These are phyloP conservation scores for Dryomyza anilis DNA, from an alignment of 2,888 invertebrate species.

Conservation along the genomic window DNA sequence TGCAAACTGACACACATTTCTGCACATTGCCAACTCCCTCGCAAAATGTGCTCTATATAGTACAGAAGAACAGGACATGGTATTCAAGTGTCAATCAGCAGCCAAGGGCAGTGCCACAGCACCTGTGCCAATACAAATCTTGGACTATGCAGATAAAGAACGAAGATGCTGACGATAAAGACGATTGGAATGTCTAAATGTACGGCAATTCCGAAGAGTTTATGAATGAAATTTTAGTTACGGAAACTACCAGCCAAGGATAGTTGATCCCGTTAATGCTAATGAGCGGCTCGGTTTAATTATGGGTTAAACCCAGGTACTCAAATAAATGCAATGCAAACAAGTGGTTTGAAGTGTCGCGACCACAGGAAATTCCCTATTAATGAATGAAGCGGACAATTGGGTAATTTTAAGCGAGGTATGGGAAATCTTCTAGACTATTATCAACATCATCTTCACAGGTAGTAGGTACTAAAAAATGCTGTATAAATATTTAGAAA, in stretches of 20 bases:
- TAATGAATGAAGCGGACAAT: constrained; percentile 44
- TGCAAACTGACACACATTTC: constrained; percentile 37
- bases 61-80: not conserved
- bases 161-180: no score
- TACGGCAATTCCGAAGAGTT: constrained; percentile 21
- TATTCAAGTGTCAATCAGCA: not conserved
- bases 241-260: constrained; percentile 32
- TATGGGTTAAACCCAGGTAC: not conserved
- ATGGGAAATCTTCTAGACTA: not conserved
- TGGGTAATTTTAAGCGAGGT: constrained; percentile 9
- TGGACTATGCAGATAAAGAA: constrained; percentile 11
- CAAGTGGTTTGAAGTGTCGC: not conserved
- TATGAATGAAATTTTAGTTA: constrained; percentile 39
- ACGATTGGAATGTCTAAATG: not conserved
- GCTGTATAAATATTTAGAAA: constrained; percentile 7
- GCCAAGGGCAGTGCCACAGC: no score
- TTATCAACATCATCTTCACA: not conserved
- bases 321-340: not conserved
- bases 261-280: constrained; percentile 36
- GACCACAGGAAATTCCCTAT: constrained; percentile 34
- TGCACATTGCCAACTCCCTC: constrained; percentile 8
- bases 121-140: constrained; percentile 46
- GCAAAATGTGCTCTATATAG: no score
- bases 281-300: constrained; percentile 39
- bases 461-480: not conserved